Conservation (phyloP, 1,140 invertebrate species). For the Nasonia longicornis region DNA sequence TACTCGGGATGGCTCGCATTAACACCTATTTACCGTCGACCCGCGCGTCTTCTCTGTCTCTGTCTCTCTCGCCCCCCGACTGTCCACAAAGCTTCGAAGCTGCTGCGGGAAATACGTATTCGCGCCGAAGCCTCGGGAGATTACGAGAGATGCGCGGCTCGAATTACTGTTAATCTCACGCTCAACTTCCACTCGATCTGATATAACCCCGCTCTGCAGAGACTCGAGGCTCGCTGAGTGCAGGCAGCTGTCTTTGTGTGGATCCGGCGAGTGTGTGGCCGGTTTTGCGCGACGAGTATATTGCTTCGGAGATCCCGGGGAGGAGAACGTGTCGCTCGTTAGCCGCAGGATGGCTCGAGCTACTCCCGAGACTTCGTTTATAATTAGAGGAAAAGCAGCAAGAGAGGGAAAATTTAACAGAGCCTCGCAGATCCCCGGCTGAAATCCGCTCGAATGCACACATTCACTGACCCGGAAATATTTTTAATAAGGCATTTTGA, state of each 20-base stretch:
- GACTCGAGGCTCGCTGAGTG: not conserved
- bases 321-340: constrained; percentile 12
- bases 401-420: not conserved
- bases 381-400: not conserved
- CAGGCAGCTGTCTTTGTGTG: not conserved
- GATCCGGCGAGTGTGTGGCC: constrained; percentile 5
- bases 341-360: not conserved
- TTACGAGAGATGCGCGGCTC: constrained; percentile 33
- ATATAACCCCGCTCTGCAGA: constrained; percentile 37
- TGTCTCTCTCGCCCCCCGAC: not conserved
- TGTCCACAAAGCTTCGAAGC: constrained; percentile 29
- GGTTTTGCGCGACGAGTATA: not conserved
- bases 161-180: constrained; percentile 46
- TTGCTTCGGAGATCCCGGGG: not conserved
- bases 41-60: constrained; percentile 7
- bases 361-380: not conserved
- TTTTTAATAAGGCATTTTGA: not conserved
- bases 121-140: constrained; percentile 13
- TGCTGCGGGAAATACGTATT: not conserved
- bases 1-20: constrained; percentile 56
- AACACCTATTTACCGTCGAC: constrained; percentile 62
- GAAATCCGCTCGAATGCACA: no score
- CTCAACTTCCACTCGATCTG: constrained; percentile 42
- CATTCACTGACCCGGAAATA: no score
- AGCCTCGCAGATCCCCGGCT: no score